Evolutionary conservation across 1,140 invertebrate genomes (phyloP), one percentile per base, ranked within the genome.

Genomic region (Sycophila sp.): DNA sequence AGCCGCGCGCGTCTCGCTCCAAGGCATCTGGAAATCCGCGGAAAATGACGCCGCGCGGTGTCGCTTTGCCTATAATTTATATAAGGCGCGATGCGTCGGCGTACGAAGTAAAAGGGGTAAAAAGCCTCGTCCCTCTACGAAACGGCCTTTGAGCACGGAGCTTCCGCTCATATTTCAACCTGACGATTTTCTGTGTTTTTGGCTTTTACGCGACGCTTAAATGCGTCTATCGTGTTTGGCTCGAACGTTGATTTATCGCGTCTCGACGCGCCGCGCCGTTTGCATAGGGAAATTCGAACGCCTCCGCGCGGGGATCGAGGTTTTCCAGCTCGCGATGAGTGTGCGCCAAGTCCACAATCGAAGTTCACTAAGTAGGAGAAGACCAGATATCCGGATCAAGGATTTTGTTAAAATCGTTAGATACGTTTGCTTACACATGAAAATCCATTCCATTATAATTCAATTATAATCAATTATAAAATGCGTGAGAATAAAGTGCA

Each of bases 81-180:
- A n/a, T 58, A 58, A 58, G 49, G 13, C 15, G 49, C 49, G 24
- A 22, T 26, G 42, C 10, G n/a, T n/a, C n/a, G n/a, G n/a, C n/a
- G 49, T 45, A 30, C 32, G 6, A n/a, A n/a, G n/a, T n/a, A n/a
- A n/a, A n/a, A n/a, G n/a, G n/a, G n/a, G n/a, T n/a, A n/a, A n/a
- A 26, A 71, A 64, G 49, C 67, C 63, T 17, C n/a, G 30, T 13
- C 28, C 49, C 24, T n/a, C 26, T 53, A 34, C 53, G n/a, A 19
- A 17, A 34, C 30, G 53, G 28, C 53, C n/a, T 19, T 36, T 22
- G 30, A 32, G 53, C 10, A 34, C 26, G 28, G 51, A 30, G 26
- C 53, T 56, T 13, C n/a, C 11, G 30, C 53, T 32, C 30, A 19
- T 56, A 56, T 56, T 56, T 56, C 15, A 56, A n/a, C 28, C 53